Percentiles rank a stretch among this genome's conserved stretches.
Evolutionary conservation across 2,113 vertebrate genomes (phyloP).

Genomic region (Centropus unirufus): DNA sequence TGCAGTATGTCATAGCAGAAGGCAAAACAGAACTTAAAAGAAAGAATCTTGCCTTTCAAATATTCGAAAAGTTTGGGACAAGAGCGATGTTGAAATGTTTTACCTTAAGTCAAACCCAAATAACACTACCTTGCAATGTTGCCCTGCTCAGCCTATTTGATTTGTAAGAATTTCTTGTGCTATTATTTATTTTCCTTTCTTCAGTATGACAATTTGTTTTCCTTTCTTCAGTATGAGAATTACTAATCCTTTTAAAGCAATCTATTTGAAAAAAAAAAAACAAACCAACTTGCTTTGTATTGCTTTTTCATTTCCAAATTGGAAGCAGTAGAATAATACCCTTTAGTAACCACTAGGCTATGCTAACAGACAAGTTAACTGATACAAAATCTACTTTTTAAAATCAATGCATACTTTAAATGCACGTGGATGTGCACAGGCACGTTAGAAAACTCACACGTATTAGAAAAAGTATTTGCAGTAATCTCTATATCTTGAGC

Average conservation of each 20-base stretch:
- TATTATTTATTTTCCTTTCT: background rate
- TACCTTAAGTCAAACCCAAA: background rate
- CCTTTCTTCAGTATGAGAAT: background rate
- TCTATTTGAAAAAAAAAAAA: background rate
- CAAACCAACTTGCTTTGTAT: background rate
- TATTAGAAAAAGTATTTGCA: background rate
- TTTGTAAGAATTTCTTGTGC: background rate
- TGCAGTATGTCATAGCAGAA: background rate
- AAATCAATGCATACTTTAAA: background rate
- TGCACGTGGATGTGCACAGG: background rate
- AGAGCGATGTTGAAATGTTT: background rate
- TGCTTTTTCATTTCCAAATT: background rate
- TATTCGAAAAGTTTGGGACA: background rate
- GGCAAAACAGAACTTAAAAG: background rate
- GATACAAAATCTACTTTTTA: background rate
- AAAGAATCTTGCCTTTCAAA: background rate
- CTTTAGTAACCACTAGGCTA: slow-evolving; percentile 75
- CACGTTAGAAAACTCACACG: background rate
- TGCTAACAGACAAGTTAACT: slow-evolving; percentile 68
- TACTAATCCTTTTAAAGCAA: background rate
- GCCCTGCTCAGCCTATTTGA: background rate
- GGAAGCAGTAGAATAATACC: slow-evolving; percentile 1
- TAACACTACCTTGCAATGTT: background rate
- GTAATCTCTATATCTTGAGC: background rate
- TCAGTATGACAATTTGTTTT: background rate